Evolutionary conservation across 2,888 invertebrate species (phyloP).

Genomic region (Dasysyrphus albostriatus): DNA sequence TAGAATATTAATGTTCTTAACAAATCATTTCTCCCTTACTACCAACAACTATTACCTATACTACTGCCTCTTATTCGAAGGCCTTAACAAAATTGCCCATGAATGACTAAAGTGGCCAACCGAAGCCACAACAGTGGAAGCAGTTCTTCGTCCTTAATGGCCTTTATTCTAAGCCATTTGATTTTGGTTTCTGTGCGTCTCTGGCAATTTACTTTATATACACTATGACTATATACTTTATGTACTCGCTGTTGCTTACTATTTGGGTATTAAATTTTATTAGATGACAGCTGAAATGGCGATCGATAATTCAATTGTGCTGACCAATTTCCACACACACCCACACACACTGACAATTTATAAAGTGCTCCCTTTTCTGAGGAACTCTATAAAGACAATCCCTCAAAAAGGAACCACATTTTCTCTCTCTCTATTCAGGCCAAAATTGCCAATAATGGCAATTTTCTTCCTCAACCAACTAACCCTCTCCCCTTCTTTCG

Average conservation of each 20-base stretch:
- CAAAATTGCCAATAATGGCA: constrained; percentile 57
- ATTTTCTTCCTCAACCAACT: constrained; percentile 39
- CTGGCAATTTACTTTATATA: constrained; percentile 20
- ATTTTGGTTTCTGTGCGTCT: constrained; percentile 3
- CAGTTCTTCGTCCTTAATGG: constrained; percentile 47
- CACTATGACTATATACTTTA: background rate
- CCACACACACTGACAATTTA: background rate
- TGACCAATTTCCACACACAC: constrained; percentile 55
- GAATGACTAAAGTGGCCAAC: constrained; percentile 58
- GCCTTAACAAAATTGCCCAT: constrained; percentile 47
- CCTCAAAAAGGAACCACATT: constrained; percentile 33
- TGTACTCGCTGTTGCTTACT: constrained; percentile 35
- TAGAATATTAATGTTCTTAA: constrained; percentile 39
- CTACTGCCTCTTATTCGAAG: constrained; percentile 7
- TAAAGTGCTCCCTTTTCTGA: constrained; percentile 9
- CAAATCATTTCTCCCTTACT: constrained; percentile 51
- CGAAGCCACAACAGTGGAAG: constrained; percentile 55
- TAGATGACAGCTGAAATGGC: constrained; percentile 64
- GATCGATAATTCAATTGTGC: constrained; percentile 68
- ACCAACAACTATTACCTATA: background rate
- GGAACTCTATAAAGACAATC: constrained; percentile 4
- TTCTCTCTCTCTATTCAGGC: background rate
- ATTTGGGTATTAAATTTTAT: constrained; percentile 71
- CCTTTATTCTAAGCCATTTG: constrained; percentile 12
- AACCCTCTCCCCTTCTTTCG: background rate